Evolutionary conservation across 2,888 invertebrate genomes (phyloP).

Genomic region (Hemicrepidius hirtus): DNA sequence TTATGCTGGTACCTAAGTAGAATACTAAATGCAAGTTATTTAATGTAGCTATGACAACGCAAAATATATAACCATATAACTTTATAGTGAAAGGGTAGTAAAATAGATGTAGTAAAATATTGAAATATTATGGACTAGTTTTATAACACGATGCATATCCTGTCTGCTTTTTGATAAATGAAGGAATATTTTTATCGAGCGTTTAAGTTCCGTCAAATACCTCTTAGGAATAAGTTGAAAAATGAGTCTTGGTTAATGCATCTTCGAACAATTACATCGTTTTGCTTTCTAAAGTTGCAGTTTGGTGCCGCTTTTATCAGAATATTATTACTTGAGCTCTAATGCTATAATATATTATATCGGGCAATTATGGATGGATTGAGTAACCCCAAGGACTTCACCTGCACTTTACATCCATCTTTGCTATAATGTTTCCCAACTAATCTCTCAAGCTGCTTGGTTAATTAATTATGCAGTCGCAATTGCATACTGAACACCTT

Average conservation of each 20-base stretch:
- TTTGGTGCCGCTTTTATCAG: neutral
- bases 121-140: neutral
- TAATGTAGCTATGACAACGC: too few relatives aligned
- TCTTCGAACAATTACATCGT: constrained; percentile 23
- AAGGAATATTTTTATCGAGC: constrained; percentile 22
- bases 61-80: too few relatives aligned
- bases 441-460: constrained; percentile 48
- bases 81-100: too few relatives aligned
- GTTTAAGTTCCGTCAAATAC: constrained; percentile 25
- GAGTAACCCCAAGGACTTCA: constrained; percentile 16
- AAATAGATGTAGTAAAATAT: too few relatives aligned
- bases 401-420: constrained; percentile 47
- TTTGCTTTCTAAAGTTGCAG: constrained; percentile 22
- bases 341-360: constrained; percentile 11
- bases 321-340: neutral
- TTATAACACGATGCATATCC: constrained; percentile 1
- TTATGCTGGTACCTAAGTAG: too few relatives aligned
- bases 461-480: constrained; percentile 48
- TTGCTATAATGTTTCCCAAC: constrained; percentile 39
- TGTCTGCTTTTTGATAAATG: constrained; percentile 15
- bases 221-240: constrained; percentile 26
- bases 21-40: too few relatives aligned
- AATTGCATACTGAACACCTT: constrained; percentile 45
- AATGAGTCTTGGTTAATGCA: constrained; percentile 17
- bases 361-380: neutral